A percentile compares a stretch with the other conserved stretches of the same genome.
Evolutionary conservation across 2,113 vertebrate genomes (phyloP).

Genomic region (Caranx melampygus): DNA sequence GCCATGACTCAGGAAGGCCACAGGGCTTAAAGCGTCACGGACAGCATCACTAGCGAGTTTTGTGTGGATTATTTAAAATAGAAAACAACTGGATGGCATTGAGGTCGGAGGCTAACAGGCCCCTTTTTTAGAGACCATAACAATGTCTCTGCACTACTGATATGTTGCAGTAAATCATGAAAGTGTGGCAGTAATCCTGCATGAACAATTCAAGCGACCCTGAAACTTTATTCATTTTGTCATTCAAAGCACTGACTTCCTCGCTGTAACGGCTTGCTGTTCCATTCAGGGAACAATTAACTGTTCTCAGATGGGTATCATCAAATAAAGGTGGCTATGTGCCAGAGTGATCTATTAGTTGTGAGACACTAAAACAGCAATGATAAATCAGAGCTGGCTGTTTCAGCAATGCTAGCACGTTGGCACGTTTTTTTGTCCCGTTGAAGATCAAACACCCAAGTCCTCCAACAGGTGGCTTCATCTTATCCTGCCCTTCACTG

Average conservation of each 20-base stretch:
- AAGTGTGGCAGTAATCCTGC: neutral
- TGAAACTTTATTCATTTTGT: neutral
- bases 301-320: neutral
- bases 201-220: neutral
- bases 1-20: slow-evolving; percentile 17
- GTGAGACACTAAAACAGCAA: neutral
- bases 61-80: neutral
- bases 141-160: neutral
- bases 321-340: neutral
- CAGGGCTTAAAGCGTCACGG: slow-evolving; percentile 25
- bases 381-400: neutral
- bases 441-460: neutral
- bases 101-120: neutral
- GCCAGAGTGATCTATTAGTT: neutral
- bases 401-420: neutral
- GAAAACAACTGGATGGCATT: neutral
- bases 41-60: neutral
- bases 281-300: neutral
- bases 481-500: neutral
- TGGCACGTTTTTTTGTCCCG: neutral
- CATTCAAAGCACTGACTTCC: too few species aligned
- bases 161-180: neutral
- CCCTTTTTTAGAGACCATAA: neutral
- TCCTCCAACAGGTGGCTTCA: neutral
- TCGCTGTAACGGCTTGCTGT: too few species aligned